phyloP scores from a whole-genome alignment of 2,113 vertebrate genomes.

The Microtus oregoni region DNA sequence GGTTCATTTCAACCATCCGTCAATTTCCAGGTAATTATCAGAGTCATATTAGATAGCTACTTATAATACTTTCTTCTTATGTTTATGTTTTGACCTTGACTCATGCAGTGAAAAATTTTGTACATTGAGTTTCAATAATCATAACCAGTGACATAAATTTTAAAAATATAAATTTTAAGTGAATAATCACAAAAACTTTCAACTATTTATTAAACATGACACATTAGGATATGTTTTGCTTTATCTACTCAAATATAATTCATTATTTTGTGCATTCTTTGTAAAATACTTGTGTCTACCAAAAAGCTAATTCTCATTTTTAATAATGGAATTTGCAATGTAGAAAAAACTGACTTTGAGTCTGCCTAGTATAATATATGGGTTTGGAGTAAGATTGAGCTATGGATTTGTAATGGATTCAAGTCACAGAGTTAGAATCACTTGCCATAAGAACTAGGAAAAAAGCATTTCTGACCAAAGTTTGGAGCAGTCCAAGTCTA shows the following conservation, averaged over 20 bases:
- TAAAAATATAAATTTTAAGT: neutral
- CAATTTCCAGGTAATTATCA: neutral
- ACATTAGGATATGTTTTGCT: neutral
- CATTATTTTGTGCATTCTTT: constrained; percentile 24
- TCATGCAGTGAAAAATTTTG: neutral
- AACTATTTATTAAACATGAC: neutral
- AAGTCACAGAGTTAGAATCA: neutral
- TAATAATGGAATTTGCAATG: neutral
- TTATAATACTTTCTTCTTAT: neutral
- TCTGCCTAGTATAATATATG: neutral
- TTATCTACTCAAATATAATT: neutral
- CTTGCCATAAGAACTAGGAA: neutral
- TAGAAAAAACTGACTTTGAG: neutral
- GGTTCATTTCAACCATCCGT: neutral
- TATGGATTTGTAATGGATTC: neutral
- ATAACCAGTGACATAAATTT: neutral
- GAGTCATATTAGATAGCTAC: neutral
- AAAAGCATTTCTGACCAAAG: neutral
- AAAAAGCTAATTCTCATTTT: neutral
- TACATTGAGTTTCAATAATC: neutral
- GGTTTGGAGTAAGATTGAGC: neutral
- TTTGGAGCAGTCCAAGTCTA: neutral
- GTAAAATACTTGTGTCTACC: neutral
- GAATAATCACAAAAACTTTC: constrained; percentile 2
- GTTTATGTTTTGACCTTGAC: neutral